Percentiles rank a stretch among this genome's conserved stretches.
These are phyloP conservation scores for Pelodytes ibericus DNA, from an alignment of 2,797 vertebrate species.

Conservation along the genomic window DNA sequence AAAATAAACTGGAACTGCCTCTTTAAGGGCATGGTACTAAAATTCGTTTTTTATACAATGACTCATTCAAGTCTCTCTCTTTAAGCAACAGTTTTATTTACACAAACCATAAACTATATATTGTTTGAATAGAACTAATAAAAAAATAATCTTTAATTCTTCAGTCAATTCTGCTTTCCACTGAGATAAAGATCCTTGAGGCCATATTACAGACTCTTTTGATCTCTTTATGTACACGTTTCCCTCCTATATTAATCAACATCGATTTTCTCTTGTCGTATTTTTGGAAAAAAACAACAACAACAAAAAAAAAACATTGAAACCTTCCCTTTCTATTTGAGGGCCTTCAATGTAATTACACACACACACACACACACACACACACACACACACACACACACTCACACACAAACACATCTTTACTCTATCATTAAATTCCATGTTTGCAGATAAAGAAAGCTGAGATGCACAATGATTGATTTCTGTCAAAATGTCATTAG, in stretches of 20 bases:
- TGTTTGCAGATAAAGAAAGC: slow-evolving; percentile 23
- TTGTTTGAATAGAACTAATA: slow-evolving; percentile 15
- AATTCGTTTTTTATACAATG: too few species aligned
- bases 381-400: too few species aligned
- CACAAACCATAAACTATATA: not conserved
- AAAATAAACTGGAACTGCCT: too few species aligned
- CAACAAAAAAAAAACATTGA: too few species aligned
- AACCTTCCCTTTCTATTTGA: slow-evolving; percentile 3
- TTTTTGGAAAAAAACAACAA: slow-evolving; percentile 15
- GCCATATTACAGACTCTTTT: not conserved
- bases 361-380: too few species aligned
- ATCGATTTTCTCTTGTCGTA: slow-evolving; percentile 39
- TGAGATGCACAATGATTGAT: slow-evolving; percentile 15
- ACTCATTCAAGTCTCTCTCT: too few species aligned
- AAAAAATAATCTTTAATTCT: slow-evolving; percentile 5
- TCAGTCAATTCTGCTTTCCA: slow-evolving; percentile 1
- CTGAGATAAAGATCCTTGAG: not conserved
- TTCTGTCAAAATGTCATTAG: slow-evolving; percentile 16
- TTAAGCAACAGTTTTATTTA: slow-evolving; percentile 5
- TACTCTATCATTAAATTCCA: slow-evolving; percentile 8
- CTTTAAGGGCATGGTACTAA: too few species aligned
- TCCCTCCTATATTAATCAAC: slow-evolving; percentile 31
- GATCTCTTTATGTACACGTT: slow-evolving; percentile 24
- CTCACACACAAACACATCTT: not conserved
- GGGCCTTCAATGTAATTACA: slow-evolving; percentile 13